phyloP scores from a whole-genome alignment of 2,888 invertebrate species.

The Ochlodes sylvanus region DNA sequence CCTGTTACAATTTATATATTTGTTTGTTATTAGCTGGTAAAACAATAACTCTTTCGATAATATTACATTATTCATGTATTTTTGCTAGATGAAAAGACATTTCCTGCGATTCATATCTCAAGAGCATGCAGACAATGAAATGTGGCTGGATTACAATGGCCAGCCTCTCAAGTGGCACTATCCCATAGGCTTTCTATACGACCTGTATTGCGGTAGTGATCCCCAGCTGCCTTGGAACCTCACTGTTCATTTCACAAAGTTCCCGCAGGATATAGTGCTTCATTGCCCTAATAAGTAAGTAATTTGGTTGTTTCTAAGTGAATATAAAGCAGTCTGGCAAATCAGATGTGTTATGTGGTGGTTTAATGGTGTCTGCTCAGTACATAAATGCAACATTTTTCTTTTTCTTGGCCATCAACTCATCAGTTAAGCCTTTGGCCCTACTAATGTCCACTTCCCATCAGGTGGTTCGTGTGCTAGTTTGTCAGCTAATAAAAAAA shows the following conservation, averaged over 20 bases:
- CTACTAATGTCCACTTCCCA: too few species aligned
- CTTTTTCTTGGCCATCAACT: too few species aligned
- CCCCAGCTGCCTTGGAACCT: slow-evolving; percentile 95
- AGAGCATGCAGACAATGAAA: slow-evolving; percentile 93
- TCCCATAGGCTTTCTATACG: slow-evolving; percentile 96
- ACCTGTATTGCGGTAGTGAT: slow-evolving; percentile 89
- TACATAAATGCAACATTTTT: too few species aligned
- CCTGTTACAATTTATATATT: too few species aligned
- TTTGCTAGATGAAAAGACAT: slow-evolving; percentile 92
- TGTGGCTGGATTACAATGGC: slow-evolving; percentile 98
- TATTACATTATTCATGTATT: not conserved
- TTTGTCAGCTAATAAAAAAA: too few species aligned
- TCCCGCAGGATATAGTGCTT: slow-evolving; percentile 95
- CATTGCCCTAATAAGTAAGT: slow-evolving; percentile 87
- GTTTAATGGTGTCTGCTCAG: too few species aligned
- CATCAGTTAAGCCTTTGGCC: too few species aligned
- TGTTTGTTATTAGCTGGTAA: too few species aligned
- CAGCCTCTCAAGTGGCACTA: slow-evolving; percentile 96
- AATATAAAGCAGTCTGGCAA: too few species aligned
- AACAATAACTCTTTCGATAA: not conserved
- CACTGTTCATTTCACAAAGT: slow-evolving; percentile 97
- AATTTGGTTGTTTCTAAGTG: too few species aligned
- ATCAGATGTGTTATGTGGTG: too few species aligned
- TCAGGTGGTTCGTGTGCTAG: too few species aligned
- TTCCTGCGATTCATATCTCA: slow-evolving; percentile 92